phyloP scores from a whole-genome alignment of 2,888 invertebrate species.

The Luperina nickerlii region DNA sequence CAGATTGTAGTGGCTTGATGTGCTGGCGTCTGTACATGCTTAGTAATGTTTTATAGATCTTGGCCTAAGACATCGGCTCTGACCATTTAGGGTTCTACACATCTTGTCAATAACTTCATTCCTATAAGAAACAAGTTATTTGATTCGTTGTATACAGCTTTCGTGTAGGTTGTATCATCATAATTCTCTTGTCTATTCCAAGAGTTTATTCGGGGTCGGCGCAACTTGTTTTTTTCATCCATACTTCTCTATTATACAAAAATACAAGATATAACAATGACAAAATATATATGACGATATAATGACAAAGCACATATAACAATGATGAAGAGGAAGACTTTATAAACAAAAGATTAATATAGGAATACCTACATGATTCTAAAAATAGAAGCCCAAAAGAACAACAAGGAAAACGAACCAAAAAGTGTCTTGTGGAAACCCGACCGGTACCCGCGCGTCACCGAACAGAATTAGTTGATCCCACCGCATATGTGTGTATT shows the following conservation, averaged over 20 bases:
- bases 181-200: no score
- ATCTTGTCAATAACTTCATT: not conserved
- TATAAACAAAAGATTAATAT: not conserved
- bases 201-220: not conserved
- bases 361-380: not conserved
- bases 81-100: not conserved
- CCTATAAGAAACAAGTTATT: not conserved
- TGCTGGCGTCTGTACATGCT: no score
- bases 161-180: not conserved
- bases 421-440: not conserved
- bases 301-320: no score
- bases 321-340: not conserved
- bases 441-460: not conserved
- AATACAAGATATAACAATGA: no score
- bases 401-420: not conserved
- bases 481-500: not conserved
- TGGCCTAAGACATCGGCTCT: not conserved
- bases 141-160: not conserved
- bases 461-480: not conserved
- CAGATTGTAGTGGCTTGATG: no score
- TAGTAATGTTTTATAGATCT: not conserved
- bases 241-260: not conserved
- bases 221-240: no score
- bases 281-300: no score
- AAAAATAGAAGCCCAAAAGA: not conserved